Evolutionary conservation across 2,113 vertebrate species (phyloP), one percentile per base, ranked within the genome.

Genomic region (Erythrocercus mccallii): DNA sequence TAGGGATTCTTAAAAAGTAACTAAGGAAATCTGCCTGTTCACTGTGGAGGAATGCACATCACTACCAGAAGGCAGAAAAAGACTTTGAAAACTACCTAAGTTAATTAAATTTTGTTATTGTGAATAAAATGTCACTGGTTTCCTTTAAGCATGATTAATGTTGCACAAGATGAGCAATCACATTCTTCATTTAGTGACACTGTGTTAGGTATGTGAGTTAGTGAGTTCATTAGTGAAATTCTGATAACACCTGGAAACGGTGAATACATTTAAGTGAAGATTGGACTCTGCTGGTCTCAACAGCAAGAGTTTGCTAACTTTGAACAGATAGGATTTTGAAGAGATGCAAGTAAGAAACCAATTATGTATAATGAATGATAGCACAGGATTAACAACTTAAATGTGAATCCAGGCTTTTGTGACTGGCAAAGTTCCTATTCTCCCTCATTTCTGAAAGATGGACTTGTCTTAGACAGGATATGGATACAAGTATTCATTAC

Each of bases 301-400:
- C 70, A 85, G 72, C 50, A 88, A 80, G 37, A 95, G 68, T 30
- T 40, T 53, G 15, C 58, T 94, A 94, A 82, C 72, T 92, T 92
- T 68, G 60, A 86, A 60, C 50, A 92, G 76, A 93, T 54, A 24
- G 27, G 27, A 65, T 86, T 92, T 96, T 94, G 64, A 94, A 72
- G 72, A 95, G 77, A 94, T 62, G 38, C 71, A 95, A 82, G 95
- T 97, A 95, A 97, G 96, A 95, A 95, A 91, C 73, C 73, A 96
- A 95, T 97, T 96, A 89, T 17, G 70, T 66, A 14, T 45, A 88
- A 68, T 85, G 65, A 96, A 88, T 88, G 48, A 82, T 82, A 72
- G 61, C 51, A 83, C 47, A 72, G 50, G 71, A 95, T 83, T 92
- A 93, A 62, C n/a, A 82, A 45, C 74, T 90, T 92, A 76, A 90